A percentile compares a stretch with the other conserved stretches of the same genome.
phyloP scores from a whole-genome alignment of 2,113 vertebrate genomes.

The Etheostoma cragini region DNA sequence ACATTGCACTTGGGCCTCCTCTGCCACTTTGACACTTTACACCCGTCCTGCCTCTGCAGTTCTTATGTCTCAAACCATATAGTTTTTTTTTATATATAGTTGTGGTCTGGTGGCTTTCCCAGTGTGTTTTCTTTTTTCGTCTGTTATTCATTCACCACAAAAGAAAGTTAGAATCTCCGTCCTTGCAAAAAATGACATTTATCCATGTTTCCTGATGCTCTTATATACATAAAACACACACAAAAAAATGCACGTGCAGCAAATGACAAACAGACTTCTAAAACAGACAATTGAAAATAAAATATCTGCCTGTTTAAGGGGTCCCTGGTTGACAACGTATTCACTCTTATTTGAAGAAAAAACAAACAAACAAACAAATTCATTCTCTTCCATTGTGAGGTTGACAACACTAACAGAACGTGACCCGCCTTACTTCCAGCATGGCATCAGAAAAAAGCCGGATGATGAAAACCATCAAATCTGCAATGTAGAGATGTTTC shows the following conservation, averaged over 20 bases:
- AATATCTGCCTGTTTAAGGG: not conserved
- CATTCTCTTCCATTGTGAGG: not conserved
- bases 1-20: constrained; percentile 31
- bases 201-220: not conserved
- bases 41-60: not conserved
- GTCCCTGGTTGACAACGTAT: not conserved
- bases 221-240: not conserved
- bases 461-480: constrained; percentile 15
- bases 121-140: not conserved
- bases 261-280: not conserved
- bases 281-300: not conserved
- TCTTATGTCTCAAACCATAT: not conserved
- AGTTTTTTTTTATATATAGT: not conserved
- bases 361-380: not conserved
- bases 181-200: not conserved
- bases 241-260: not conserved
- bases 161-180: not conserved
- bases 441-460: not conserved
- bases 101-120: not conserved
- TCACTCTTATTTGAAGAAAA: too few relatives aligned
- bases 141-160: not conserved
- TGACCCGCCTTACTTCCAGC: not conserved
- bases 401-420: not conserved
- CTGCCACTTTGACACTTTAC: constrained; percentile 22
- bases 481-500: constrained; percentile 5